Evolutionary conservation across 2,797 vertebrate species (phyloP).

Genomic region (Malacoctenus gilli): DNA sequence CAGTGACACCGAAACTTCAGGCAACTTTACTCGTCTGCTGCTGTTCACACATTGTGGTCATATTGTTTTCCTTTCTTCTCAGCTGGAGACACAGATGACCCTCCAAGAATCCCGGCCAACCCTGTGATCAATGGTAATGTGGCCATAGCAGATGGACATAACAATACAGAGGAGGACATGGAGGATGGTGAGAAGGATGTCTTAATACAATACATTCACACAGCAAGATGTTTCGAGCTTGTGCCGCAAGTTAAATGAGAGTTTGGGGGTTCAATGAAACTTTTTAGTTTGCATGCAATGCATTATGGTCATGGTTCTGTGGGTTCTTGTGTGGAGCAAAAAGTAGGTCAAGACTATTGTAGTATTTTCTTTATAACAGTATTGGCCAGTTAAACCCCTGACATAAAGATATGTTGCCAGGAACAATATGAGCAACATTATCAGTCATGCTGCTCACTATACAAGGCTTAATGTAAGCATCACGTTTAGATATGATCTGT

Average conservation of each 20-base stretch:
- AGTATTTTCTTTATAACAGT: too few relatives aligned
- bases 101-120: conserved; percentile 97
- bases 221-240: background rate
- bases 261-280: background rate
- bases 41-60: background rate
- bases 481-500: too few relatives aligned
- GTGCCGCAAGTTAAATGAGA: background rate
- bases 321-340: too few relatives aligned
- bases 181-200: conserved; percentile 89
- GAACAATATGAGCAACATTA: too few relatives aligned
- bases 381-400: too few relatives aligned
- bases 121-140: conserved; percentile 98
- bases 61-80: conserved; percentile 5
- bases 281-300: too few relatives aligned
- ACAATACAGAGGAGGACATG: conserved; percentile 98
- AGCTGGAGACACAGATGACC: conserved; percentile 98
- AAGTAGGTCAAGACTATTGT: too few relatives aligned
- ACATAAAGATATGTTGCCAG: too few relatives aligned
- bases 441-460: too few relatives aligned
- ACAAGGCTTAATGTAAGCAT: too few relatives aligned
- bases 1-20: too few relatives aligned
- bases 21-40: too few relatives aligned
- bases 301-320: background rate
- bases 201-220: background rate
- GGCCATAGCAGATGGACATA: conserved; percentile 96